These are phyloP conservation scores for Dascillus cervinus DNA, from an alignment of 2,888 invertebrate species.

Conservation along the genomic window DNA sequence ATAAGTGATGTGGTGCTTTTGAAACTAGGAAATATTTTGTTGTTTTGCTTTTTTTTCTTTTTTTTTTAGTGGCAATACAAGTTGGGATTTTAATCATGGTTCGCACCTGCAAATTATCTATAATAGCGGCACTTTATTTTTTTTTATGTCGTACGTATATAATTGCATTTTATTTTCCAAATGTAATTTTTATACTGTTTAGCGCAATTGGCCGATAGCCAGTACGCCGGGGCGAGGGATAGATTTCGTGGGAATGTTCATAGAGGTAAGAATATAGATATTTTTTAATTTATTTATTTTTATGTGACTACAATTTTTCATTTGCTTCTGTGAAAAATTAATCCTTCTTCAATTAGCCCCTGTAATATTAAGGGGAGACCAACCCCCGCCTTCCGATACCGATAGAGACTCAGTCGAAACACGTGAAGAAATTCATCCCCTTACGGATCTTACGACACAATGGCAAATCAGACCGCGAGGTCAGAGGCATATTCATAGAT, in stretches of 20 bases:
- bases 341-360: slow-evolving; percentile 23
- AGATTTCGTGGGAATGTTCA: slow-evolving; percentile 27
- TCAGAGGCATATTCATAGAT: slow-evolving; percentile 25
- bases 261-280: slow-evolving; percentile 30
- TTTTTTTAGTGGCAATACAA: no score
- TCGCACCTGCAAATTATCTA: no score
- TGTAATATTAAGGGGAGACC: slow-evolving; percentile 35
- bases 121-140: no score
- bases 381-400: slow-evolving; percentile 34
- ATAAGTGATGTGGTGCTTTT: no score
- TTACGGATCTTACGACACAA: slow-evolving; percentile 29
- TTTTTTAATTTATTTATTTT: slow-evolving; percentile 3
- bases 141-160: no score
- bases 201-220: slow-evolving; percentile 6
- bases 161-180: slow-evolving; percentile 9
- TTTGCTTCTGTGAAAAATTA: slow-evolving; percentile 5
- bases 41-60: no score
- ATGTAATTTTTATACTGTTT: no score
- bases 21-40: no score
- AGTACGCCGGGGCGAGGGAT: slow-evolving; percentile 23
- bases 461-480: slow-evolving; percentile 26
- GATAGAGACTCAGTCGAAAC: slow-evolving; percentile 26
- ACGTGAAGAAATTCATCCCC: slow-evolving; percentile 34
- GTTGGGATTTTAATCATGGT: no score
- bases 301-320: background rate